Conservation (phyloP, 2,797 vertebrate genomes). For the Spondyliosoma cantharus region DNA sequence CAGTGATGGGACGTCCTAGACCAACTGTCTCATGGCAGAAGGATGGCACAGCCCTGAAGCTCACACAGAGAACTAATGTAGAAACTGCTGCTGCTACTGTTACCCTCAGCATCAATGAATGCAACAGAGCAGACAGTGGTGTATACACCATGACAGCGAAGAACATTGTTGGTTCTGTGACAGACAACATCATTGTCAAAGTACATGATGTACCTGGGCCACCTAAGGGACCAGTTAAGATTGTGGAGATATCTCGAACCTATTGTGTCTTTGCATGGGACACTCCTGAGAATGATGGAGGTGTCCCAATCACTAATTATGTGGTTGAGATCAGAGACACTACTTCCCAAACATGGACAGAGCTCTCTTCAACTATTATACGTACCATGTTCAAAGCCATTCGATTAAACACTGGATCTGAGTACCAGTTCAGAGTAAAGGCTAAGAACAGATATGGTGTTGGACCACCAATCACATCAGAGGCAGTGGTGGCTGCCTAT, state of each 20-base stretch:
- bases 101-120: conserved; percentile 92
- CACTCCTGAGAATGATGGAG: conserved; percentile 95
- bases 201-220: conserved; percentile 98
- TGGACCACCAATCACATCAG: conserved; percentile 92
- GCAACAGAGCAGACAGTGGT: conserved; percentile 91
- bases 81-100: conserved; percentile 93
- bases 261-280: conserved; percentile 94
- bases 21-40: conserved; percentile 96
- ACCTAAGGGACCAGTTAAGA: conserved; percentile 94
- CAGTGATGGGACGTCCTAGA: conserved; percentile 94
- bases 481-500: conserved; percentile 91
- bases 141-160: conserved; percentile 92
- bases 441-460: conserved; percentile 97
- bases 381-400: conserved; percentile 96
- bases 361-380: conserved; percentile 92
- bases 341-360: conserved; percentile 92
- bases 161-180: conserved; percentile 95
- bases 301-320: conserved; percentile 97
- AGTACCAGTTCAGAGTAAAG: conserved; percentile 98
- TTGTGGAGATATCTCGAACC: conserved; percentile 94
- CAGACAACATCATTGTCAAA: conserved; percentile 91
- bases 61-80: conserved; percentile 92
- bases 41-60: conserved; percentile 89
- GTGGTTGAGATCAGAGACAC: conserved; percentile 95
- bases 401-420: conserved; percentile 91